Evolutionary conservation across 2,888 invertebrate genomes (phyloP), one percentile per base, ranked within the genome.

Genomic region (Xanthostigma xanthostigma): DNA sequence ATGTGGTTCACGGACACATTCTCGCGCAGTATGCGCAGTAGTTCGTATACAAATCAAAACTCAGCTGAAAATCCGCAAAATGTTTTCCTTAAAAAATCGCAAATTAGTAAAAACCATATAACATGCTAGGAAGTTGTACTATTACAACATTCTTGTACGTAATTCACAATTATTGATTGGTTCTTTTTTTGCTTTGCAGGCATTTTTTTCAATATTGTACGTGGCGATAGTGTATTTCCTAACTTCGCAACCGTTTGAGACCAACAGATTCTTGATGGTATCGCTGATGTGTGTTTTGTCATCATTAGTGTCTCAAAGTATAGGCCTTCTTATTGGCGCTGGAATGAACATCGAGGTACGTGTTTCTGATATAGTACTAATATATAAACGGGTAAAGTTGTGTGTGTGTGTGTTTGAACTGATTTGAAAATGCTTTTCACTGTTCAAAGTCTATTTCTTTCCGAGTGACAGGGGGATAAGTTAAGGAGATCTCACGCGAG

Each of bases 171-270:
- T 42, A 49, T 44, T 27, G 6, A 27, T 27, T 27, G 27, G 27
- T 27, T 27, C 27, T 6, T 6, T 50, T 52, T 52, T 54, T 55
- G 52, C 51, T 51, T 73, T 74, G 4, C 74, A 91, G 90, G 80
- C 91, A 52, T 73, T 90, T 51, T 85, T 90, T 65, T 89, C 90
- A 46, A 79, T 86, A 49, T 80, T 90, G 35, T 92, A 90, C 65
- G 83, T 88, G 49, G 76, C 86, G 58, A 92, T 94, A 56, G 91
- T 94, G 10, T 96, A 95, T 70, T 92, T 91, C 70, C 84, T 95
- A 80, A 94, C 95, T 33, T 85, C 89, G 9, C 95, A 96, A 66
- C 95, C 94, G n/a, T 78, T 86, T 70, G 91, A 94, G 61, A 73
- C 81, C 47, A 76, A 81, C 51, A 78, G 95, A 46, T 86, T 89